Evolutionary conservation across 2,113 vertebrate genomes (phyloP), one percentile per base, ranked within the genome.

Genomic region (Nesoenas mayeri): DNA sequence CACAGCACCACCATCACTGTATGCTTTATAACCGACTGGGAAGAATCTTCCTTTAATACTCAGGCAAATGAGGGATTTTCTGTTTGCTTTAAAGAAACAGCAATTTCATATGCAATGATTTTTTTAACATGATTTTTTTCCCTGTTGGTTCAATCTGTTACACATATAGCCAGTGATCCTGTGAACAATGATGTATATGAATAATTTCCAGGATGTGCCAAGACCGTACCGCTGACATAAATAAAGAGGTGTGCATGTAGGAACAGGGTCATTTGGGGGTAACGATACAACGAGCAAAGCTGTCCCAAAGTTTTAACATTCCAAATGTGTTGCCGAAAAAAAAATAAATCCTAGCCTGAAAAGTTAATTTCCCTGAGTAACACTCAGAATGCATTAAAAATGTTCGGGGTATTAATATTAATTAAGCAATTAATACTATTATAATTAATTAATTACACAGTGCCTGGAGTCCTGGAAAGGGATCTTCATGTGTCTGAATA

Each of bases 361-460:
- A 85, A 75, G 65, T 88, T 85, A 26, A 92, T 74, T 91, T 94
- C 31, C 50, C 61, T 61, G 31, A 79, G 70, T 87, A 95, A 92
- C 65, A 73, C 64, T 94, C 82, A 79, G 38, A 93, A 80, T 0
- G 0, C 53, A 92, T 78, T 80, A 86, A 81, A 83, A 95, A 83
- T 60, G n/a, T 86, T 86, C 88, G 84, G 69, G 57, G 78, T 93
- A 94, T 93, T 95, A 96, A 93, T 91, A 96, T 95, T 96, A 96
- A 96, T 95, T 95, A 91, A 97, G 78, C 60, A 91, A 92, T 95
- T 97, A 94, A 92, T 94, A 87, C 28, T 53, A 57, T 69, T 91
- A 86, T 93, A 96, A 96, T 91, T 95, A 95, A 95, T 95, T 95
- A 93, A 96, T 95, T 88, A 70, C 79, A 84, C n/a, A 93, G 57